Evolutionary conservation across 2,888 invertebrate genomes (phyloP), one percentile per base, ranked within the genome.

Genomic region (Gymnosoma rotundatum): DNA sequence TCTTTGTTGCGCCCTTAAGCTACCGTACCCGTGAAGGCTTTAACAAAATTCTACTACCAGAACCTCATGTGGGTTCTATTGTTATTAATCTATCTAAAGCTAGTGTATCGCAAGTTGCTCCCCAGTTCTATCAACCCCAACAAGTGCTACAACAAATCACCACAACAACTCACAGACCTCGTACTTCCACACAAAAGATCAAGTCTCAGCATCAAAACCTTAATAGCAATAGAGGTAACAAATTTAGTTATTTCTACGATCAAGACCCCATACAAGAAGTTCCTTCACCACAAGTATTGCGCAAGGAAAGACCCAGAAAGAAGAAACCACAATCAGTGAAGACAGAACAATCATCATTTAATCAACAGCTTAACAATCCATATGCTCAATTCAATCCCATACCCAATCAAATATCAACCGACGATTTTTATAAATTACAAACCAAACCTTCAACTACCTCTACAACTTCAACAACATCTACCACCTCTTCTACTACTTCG

Each of bases 41-140:
- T 89, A 95, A 96, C 0, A 97, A 97, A 92, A 97, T 97, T 85
- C 95, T 96, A 0, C 94, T 97, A 90, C 97, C 97, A 0, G 95
- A 96, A 16, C 97, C 97, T 0, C 97, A 97, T 88, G 96, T 97
- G 0, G 97, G 97, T 0, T 97, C 97, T 0, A 96, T 97, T 5
- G 96, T 97, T 0, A 94, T 97, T 1, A 95, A 95, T 87, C 93
- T 94, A 0, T 88, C 88, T 20, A 89, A 89, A 83, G 88, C 88
- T 14, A 79, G 69, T 12, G 58, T 10, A 0, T 32, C 74, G 10
- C 54, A 66, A 3, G 78, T 79, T 50, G 74, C 54, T 14, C 52
- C 79, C 0, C 80, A 74, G 45, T 80, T 66, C 48, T 82, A 78
- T 50, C 78, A 86, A 25, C 80, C 73, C 0, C 83, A 78, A 0